These are phyloP conservation scores for Drosophila erecta DNA, from an alignment of 1,140 invertebrate genomes.

Conservation along the genomic window DNA sequence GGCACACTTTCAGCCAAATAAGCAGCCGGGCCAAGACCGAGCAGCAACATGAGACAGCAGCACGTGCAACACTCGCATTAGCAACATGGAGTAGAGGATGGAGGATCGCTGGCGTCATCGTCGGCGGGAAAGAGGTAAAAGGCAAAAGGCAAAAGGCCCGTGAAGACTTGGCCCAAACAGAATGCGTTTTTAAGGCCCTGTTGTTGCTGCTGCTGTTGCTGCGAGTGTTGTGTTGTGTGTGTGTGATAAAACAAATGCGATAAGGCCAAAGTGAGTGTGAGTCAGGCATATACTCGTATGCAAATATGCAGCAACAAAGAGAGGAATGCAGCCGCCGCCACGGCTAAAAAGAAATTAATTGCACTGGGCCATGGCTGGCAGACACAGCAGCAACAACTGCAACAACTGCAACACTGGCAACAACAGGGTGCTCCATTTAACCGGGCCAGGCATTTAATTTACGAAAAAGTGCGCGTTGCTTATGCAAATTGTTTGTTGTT, in stretches of 20 bases:
- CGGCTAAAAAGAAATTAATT: constrained; percentile 83
- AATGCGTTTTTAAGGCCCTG: constrained; percentile 70
- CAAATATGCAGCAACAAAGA: constrained; percentile 78
- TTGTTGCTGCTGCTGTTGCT: constrained; percentile 13
- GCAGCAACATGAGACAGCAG: constrained; percentile 52
- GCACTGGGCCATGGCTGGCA: constrained; percentile 69
- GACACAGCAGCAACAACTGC: constrained; percentile 43
- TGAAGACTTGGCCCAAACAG: constrained; percentile 47
- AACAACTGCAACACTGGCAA: constrained; percentile 33
- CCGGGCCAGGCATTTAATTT: constrained; percentile 77
- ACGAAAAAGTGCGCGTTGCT: constrained; percentile 82
- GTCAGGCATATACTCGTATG: constrained; percentile 66
- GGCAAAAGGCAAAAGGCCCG: constrained; percentile 4
- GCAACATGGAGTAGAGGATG: constrained; percentile 46
- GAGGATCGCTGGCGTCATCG: constrained; percentile 65
- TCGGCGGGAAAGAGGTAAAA: constrained; percentile 4
- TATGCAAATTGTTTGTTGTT: constrained; percentile 80
- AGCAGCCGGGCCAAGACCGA: constrained; percentile 21
- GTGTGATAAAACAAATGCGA: constrained; percentile 81
- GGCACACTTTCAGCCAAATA: constrained; percentile 66
- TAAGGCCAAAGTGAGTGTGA: constrained; percentile 76
- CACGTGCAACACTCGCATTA: constrained; percentile 66
- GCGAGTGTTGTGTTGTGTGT: constrained; percentile 28
- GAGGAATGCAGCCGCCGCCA: constrained; percentile 78
- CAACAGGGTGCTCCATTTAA: constrained; percentile 80